Base-by-base conservation (phyloP, 1,140 invertebrate genomes). In the Lepidurus apus region DNA sequence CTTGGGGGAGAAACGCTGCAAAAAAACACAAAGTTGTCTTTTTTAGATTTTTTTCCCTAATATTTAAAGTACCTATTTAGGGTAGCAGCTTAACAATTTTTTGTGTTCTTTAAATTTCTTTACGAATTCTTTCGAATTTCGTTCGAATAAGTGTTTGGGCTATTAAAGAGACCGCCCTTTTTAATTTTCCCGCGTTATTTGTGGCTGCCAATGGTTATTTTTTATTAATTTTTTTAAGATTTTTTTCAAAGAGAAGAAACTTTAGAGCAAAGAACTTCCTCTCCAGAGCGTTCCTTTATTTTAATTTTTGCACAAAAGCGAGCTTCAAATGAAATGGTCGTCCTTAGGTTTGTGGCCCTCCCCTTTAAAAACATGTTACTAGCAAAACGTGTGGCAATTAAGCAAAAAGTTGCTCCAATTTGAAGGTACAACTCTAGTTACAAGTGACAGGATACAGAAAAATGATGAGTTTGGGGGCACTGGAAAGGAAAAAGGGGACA, bases 261-360 rank as follows among this genome's bases (percentile, higher is more conserved):
- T 7, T n/a, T 65, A 65, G 21, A 17, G 53, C n/a, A 65, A 65
- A 65, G 13, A 65, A 65, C 17, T 65, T n/a, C 21, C 53, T 65
- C 9, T 65, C 21, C 21, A 7, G 53, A 65, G n/a, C 53, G 53
- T 65, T 65, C 53, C 53, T 65, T 65, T n/a, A 65, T 65, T 65
- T 65, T 21, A n/a, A 0, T 13, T 21, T 65, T 65, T 65, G 17
- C 21, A 65, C 53, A 65, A 13, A 65, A 65, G 0, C 53, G 53
- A 65, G 53, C 53, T 65, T 65, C 17, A 65, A 21, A 65, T 65
- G 53, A 65, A 65, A 65, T 65, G 53, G 13, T 65, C 13, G 53
- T 65, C 53, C 17, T n/a, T 65, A 65, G 6, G 53, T 65, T 65
- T 65, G 21, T 17, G 53, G n/a, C 53, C 13, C 53, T 47, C 21